phyloP scores from a whole-genome alignment of 2,888 invertebrate genomes.

The Diaprepes abbreviatus region DNA sequence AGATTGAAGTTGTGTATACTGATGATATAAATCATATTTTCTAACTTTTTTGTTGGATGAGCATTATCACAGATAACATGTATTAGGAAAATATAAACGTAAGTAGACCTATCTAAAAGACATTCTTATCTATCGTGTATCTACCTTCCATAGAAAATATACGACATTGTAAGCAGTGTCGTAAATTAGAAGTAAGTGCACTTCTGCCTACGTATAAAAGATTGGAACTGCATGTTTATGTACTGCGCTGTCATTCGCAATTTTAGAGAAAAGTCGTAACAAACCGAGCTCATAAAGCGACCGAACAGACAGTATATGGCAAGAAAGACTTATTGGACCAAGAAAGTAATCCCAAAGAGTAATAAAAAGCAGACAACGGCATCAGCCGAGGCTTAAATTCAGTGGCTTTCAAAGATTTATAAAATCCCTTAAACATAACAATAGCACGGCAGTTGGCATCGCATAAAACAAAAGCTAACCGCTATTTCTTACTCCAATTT shows the following conservation, averaged over 20 bases:
- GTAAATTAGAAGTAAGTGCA: constrained; percentile 49
- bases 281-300: constrained; percentile 54
- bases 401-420: constrained; percentile 60
- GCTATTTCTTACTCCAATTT: constrained; percentile 70
- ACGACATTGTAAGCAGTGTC: constrained; percentile 44
- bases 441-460: constrained; percentile 67
- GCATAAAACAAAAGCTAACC: constrained; percentile 69
- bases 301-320: constrained; percentile 46
- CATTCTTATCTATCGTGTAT: constrained; percentile 38
- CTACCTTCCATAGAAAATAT: constrained; percentile 41
- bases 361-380: constrained; percentile 62
- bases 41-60: too few relatives aligned
- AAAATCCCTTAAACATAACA: constrained; percentile 65
- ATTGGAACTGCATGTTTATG: constrained; percentile 57
- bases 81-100: too few relatives aligned
- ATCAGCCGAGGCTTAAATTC: constrained; percentile 58
- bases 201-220: constrained; percentile 51
- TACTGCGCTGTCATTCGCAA: constrained; percentile 56
- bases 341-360: constrained; percentile 61
- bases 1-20: too few relatives aligned
- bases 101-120: constrained; percentile 20
- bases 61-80: too few relatives aligned
- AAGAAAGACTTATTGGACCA: constrained; percentile 55
- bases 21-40: too few relatives aligned
- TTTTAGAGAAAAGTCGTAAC: constrained; percentile 56